Percentiles rank a stretch among this genome's conserved stretches.
Evolutionary conservation across 2,888 invertebrate genomes (phyloP).

Genomic region (Stomorhina lunata): DNA sequence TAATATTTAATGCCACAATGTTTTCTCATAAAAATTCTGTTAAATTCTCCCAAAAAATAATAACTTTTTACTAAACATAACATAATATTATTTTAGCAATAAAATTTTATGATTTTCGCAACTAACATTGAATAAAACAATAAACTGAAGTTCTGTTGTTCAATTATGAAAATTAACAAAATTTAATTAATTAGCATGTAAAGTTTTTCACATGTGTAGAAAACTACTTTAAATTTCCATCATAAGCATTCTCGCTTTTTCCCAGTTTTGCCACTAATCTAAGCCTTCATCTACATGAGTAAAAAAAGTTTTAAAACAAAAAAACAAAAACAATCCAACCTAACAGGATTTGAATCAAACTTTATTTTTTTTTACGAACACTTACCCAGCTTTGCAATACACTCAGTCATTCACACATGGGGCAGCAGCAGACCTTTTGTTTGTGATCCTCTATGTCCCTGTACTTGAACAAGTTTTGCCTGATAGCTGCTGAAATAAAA

Average conservation of each 20-base stretch:
- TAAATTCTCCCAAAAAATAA: no score
- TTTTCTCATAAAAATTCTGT: no score
- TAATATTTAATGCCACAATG: no score
- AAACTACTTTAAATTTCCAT: no score
- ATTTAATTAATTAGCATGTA: conserved; percentile 24
- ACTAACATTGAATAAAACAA: not conserved
- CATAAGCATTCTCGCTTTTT: no score
- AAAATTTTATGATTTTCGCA: not conserved
- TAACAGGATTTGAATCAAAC: conserved; percentile 40
- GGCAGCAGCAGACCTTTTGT: no score
- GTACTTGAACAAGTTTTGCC: not conserved
- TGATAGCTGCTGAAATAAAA: no score
- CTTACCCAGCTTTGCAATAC: not conserved
- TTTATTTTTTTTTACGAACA: conserved; percentile 11
- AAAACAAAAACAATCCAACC: no score
- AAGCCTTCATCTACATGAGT: no score
- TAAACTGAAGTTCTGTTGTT: not conserved
- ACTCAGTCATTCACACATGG: not conserved
- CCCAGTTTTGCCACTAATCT: no score
- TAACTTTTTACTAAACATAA: no score
- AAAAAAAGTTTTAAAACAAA: no score
- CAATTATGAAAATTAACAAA: not conserved
- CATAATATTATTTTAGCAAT: not conserved
- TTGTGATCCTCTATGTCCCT: conserved; percentile 19
- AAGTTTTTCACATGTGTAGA: not conserved